Percentiles rank a stretch among this genome's conserved stretches.
Evolutionary conservation across 2,797 vertebrate species (phyloP).

Genomic region (Aldrovandia affinis): DNA sequence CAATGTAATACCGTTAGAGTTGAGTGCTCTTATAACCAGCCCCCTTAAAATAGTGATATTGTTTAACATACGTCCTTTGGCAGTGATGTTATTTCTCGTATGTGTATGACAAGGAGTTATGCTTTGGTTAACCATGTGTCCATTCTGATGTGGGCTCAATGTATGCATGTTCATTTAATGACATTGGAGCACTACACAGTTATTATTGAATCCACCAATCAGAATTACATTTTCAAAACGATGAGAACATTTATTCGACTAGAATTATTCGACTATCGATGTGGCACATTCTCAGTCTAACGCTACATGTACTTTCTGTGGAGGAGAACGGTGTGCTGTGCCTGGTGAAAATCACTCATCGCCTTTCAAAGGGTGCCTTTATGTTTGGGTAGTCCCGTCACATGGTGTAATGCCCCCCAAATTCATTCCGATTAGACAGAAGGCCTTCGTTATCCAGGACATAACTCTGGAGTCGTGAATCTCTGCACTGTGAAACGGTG

Average conservation of each 20-base stretch:
- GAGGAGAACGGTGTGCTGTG: background rate
- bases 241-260: background rate
- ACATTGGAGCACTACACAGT: constrained; percentile 10
- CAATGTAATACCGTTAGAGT: constrained; percentile 63
- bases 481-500: background rate
- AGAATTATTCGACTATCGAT: background rate
- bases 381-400: background rate
- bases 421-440: background rate
- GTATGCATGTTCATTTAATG: too few species aligned
- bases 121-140: constrained; percentile 5
- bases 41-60: constrained; percentile 54
- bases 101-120: constrained; percentile 17
- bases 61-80: constrained; percentile 48
- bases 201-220: constrained; percentile 35
- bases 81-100: constrained; percentile 28
- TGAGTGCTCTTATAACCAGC: constrained; percentile 68
- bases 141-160: constrained; percentile 42
- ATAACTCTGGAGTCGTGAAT: background rate
- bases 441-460: background rate
- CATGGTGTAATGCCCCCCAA: background rate
- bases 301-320: background rate
- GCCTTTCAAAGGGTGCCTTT: background rate
- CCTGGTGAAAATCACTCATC: background rate
- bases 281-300: background rate
- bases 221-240: constrained; percentile 11